These are phyloP conservation scores for Bufotes viridis DNA, from an alignment of 2,797 vertebrate genomes.

Conservation along the genomic window DNA sequence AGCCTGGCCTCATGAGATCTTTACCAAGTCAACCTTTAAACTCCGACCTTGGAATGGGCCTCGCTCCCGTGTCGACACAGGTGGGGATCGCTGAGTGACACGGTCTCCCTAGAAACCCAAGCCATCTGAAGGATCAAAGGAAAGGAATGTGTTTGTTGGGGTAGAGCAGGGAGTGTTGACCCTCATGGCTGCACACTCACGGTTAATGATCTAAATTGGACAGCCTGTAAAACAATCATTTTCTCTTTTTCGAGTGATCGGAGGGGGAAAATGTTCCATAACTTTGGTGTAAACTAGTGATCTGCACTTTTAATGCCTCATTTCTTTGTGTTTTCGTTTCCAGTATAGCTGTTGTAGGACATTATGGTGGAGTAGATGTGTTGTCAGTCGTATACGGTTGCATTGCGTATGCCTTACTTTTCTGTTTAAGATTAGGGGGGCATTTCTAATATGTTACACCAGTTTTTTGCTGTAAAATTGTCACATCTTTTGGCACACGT, in stretches of 20 bases:
- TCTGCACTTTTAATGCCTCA: neutral
- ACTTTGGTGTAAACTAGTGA: neutral
- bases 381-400: no score
- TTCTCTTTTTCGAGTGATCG: neutral
- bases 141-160: slow-evolving; percentile 53
- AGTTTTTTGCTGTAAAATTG: no score
- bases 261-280: neutral
- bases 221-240: neutral
- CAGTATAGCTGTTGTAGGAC: no score
- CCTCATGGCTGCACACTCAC: slow-evolving; percentile 15
- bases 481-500: no score
- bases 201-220: slow-evolving; percentile 43
- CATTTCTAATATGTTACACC: no score
- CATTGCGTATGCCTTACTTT: no score
- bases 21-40: slow-evolving; percentile 28
- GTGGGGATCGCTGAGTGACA: slow-evolving; percentile 47
- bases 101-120: slow-evolving; percentile 27
- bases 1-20: slow-evolving; percentile 22
- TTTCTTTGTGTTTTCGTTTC: neutral
- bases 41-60: slow-evolving; percentile 46
- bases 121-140: slow-evolving; percentile 51
- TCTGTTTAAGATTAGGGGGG: no score
- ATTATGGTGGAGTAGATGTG: no score
- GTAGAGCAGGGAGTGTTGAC: slow-evolving; percentile 41
- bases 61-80: slow-evolving; percentile 39